phyloP scores from a whole-genome alignment of 2,888 invertebrate genomes.

The Selenia dentaria region DNA sequence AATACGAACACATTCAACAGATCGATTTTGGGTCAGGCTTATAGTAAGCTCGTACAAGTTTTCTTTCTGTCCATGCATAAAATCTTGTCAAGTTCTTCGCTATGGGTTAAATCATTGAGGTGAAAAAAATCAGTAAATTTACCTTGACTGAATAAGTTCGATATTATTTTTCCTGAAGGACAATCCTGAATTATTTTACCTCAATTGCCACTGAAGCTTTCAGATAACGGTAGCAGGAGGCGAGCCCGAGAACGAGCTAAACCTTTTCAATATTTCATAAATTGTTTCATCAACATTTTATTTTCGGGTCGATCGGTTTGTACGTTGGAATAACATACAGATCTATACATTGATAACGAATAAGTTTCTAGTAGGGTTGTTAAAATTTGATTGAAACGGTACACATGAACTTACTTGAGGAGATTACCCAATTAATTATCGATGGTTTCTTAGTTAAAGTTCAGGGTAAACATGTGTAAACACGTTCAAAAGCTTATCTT shows the following conservation, averaged over 20 bases:
- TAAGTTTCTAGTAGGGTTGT: background rate
- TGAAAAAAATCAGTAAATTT: conserved; percentile 25
- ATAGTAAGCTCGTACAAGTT: too few species aligned
- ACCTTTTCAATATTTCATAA: conserved; percentile 26
- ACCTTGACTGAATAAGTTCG: conserved; percentile 23
- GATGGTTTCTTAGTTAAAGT: too few species aligned
- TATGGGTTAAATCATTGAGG: conserved; percentile 19
- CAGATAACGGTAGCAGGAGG: conserved; percentile 20
- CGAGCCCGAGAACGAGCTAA: conserved; percentile 19
- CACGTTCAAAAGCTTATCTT: too few species aligned
- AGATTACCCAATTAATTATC: too few species aligned
- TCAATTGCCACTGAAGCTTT: conserved; percentile 31
- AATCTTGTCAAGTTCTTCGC: conserved; percentile 3
- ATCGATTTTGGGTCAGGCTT: too few species aligned
- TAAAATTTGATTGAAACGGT: background rate
- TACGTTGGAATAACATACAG: conserved; percentile 7
- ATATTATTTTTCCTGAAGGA: conserved; percentile 29
- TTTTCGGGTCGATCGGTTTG: conserved; percentile 16
- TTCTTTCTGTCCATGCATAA: too few species aligned
- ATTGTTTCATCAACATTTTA: conserved; percentile 21
- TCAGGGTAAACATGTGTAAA: too few species aligned
- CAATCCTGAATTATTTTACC: conserved; percentile 29
- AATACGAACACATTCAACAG: too few species aligned
- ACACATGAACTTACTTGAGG: too few species aligned
- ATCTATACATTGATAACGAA: background rate